A percentile compares a stretch with the other conserved stretches of the same genome.
phyloP scores from a whole-genome alignment of 2,113 vertebrate genomes.

The Macrotus californicus region DNA sequence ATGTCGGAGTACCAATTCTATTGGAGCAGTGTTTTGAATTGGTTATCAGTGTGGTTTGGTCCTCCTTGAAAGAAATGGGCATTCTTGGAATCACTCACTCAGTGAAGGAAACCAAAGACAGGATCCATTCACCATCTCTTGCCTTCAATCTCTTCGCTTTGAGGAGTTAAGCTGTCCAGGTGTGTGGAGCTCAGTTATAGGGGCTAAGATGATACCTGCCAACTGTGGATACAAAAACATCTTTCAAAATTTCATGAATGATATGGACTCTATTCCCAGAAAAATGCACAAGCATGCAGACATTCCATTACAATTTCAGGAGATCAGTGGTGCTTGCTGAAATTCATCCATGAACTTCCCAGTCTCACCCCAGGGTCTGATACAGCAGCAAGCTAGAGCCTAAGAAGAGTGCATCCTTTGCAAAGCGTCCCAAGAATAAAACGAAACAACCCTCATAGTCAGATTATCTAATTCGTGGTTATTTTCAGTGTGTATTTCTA shows the following conservation, averaged over 20 bases:
- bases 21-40: not conserved
- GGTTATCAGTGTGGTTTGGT: not conserved
- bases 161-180: not conserved
- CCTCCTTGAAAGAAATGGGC: not conserved
- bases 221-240: not conserved
- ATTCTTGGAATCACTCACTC: not conserved
- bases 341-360: not conserved
- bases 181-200: not conserved
- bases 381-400: not conserved
- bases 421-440: not conserved
- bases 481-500: not conserved
- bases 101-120: not conserved
- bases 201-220: not conserved
- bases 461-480: not conserved
- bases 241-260: conserved; percentile 3
- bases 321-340: not conserved
- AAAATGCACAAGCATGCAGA: not conserved
- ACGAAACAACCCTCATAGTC: not conserved
- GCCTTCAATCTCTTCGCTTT: not conserved
- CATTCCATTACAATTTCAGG: not conserved
- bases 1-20: not conserved
- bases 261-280: not conserved
- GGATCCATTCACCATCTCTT: not conserved
- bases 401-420: not conserved
- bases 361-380: not conserved